These are phyloP conservation scores for Epinotia ramella DNA, from an alignment of 2,888 invertebrate genomes.

Conservation along the genomic window DNA sequence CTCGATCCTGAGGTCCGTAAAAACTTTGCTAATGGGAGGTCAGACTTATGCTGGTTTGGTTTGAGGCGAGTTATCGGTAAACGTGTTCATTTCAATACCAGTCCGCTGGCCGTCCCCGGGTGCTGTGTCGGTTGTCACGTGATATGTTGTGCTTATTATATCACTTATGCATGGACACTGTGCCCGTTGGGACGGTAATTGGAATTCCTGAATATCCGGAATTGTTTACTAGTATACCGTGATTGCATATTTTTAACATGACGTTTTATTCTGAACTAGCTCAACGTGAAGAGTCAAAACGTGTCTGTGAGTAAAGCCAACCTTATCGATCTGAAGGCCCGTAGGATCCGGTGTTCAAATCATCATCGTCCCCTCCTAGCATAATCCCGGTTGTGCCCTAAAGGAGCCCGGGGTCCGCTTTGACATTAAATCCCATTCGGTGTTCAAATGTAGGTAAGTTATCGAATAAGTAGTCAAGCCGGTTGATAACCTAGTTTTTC, in stretches of 20 bases:
- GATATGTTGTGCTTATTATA: conserved; percentile 38
- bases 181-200: conserved; percentile 50
- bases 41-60: background rate
- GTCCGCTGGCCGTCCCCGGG: conserved; percentile 64
- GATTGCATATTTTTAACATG: conserved; percentile 27
- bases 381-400: no score
- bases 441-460: background rate
- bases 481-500: no score
- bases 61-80: background rate
- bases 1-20: background rate
- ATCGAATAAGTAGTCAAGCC: no score
- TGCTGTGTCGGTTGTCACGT: conserved; percentile 50
- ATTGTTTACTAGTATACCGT: conserved; percentile 32
- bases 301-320: background rate
- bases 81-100: conserved; percentile 51
- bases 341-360: background rate
- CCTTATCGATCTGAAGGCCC: background rate
- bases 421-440: background rate
- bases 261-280: conserved; percentile 4
- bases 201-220: conserved; percentile 40
- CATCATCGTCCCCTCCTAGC: no score
- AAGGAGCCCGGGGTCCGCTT: no score
- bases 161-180: conserved; percentile 48
- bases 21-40: background rate
- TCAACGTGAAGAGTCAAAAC: background rate